Percentiles rank a stretch among this genome's conserved stretches.
phyloP scores from a whole-genome alignment of 2,888 invertebrate species.

The Eupithecia exiguata region DNA sequence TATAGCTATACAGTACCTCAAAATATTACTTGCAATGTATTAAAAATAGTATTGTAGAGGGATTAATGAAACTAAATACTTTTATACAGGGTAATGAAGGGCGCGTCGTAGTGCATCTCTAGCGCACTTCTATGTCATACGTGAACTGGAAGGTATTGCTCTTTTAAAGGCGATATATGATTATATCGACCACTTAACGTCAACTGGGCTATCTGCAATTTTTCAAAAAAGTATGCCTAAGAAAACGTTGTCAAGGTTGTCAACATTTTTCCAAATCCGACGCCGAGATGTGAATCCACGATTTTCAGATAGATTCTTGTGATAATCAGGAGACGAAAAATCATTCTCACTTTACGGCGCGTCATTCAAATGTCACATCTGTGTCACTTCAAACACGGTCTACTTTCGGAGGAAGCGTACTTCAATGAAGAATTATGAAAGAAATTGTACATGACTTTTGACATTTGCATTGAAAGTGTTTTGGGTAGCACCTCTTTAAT shows the following conservation, averaged over 20 bases:
- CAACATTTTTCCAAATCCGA: background rate
- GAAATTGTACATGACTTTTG: conserved; percentile 27
- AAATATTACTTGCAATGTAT: background rate
- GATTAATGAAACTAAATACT: background rate
- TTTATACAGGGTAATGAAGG: background rate
- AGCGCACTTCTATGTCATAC: background rate
- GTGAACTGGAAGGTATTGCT: background rate
- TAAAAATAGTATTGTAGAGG: background rate
- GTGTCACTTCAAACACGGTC: conserved; percentile 39
- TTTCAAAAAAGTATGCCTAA: background rate
- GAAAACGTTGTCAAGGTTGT: background rate
- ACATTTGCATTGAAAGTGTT: conserved; percentile 20
- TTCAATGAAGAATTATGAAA: conserved; percentile 26
- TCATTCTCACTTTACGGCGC: conserved; percentile 22
- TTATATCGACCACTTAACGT: background rate
- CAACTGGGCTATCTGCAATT: background rate
- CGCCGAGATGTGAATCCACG: background rate
- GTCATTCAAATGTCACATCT: conserved; percentile 42
- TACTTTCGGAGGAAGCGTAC: conserved; percentile 18
- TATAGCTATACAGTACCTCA: background rate
- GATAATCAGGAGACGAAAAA: conserved; percentile 4
- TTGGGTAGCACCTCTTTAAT: background rate
- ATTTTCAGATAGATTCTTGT: background rate
- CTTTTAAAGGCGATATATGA: background rate
- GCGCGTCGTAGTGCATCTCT: background rate